Base-by-base conservation (phyloP, 1,140 invertebrate species). In the Caenorhabditis elegans region DNA sequence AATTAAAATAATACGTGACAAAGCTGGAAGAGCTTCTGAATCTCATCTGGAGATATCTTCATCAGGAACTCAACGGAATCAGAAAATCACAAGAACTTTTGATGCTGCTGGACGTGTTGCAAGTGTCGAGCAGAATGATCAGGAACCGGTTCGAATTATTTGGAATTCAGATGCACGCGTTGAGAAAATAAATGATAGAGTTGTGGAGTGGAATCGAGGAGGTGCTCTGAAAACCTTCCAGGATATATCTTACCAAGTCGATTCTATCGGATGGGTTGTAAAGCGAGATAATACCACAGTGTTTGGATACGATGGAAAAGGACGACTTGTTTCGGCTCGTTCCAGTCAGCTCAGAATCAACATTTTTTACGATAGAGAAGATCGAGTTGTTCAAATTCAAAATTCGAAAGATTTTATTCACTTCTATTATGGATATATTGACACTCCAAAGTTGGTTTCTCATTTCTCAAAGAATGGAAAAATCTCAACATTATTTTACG, bases 381-480 rank as follows among this genome's bases (percentile, higher is more conserved):
- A 55, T 46, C 15, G 78, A 28, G 39, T 77, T 17, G 47, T 77
- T 77, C 43, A n/a, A 4, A 49, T 48, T 48, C 43, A 48, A 19
- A 47, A 49, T 39, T 22, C 43, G 48, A 26, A 34, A 31, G 47
- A 77, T 47, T 17, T 26, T 28, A 60, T 13, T 26, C 10, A 28
- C 26, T 31, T 65, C 24, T 60, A 60, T 22, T 70, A 79, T 70
- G 78, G 51, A 26, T 70, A 65, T 39, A 13, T 51, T 24, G 55
- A 60, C 10, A 3, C 26, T 26, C 78, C 78, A 3, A 13, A 19
- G 8, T 49, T 79, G 15, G 55, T 79, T 13, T 79, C 78, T 5
- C 78, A 79, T 24, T 53, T 79, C 51, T 79, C 78, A 10, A 60
- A n/a, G 11, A 55, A 79, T 47, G 78, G 78, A 79, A 65, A 70